Evolutionary conservation across 2,797 vertebrate species (phyloP), one percentile per base, ranked within the genome.

Genomic region (Saxicola maurus): DNA sequence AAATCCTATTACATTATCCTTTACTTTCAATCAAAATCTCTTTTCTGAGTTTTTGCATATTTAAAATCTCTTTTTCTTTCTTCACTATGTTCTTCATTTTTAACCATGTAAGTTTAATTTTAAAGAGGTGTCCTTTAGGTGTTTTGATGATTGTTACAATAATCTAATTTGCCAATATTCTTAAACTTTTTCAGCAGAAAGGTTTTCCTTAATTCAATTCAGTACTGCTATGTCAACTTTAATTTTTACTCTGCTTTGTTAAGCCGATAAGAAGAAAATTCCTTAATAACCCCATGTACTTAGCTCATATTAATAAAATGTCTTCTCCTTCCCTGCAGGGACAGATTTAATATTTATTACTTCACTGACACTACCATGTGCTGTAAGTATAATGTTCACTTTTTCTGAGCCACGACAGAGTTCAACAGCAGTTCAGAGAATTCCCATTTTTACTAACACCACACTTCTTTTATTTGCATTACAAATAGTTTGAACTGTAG

Each of bases 261-360:
- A 74, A 74, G 24, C 28, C 5, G 4, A 33, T 77, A 86, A 86
- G 38, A 92, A 73, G 38, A 78, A 91, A 90, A 68, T 31, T 77
- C 46, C 48, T 67, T 48, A 91, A 87, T 56, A 92, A 76, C 31
- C 28, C 8, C 10, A 28, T 20, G 19, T 87, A 80, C 53, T 66
- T 86, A 68, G 11, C 7, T 89, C 13, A 35, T 89, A 65, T 55
- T 86, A 85, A 51, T 86, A 40, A 90, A 73, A 84, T 0, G 1
- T 78, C 10, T 62, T 14, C 23, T 83, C 11, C 21, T 72, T 65
- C 62, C 60, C 72, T 37, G 18, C 16, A 52, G 55, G n/a, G 72
- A 61, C 30, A 80, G 68, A 46, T 64, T 83, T 86, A 92, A 82
- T 90, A 75, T 82, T 87, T 89, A 74, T 65, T 87, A 61, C 53